phyloP scores from a whole-genome alignment of 2,888 invertebrate genomes.

The Sphaeridia pumilis region DNA sequence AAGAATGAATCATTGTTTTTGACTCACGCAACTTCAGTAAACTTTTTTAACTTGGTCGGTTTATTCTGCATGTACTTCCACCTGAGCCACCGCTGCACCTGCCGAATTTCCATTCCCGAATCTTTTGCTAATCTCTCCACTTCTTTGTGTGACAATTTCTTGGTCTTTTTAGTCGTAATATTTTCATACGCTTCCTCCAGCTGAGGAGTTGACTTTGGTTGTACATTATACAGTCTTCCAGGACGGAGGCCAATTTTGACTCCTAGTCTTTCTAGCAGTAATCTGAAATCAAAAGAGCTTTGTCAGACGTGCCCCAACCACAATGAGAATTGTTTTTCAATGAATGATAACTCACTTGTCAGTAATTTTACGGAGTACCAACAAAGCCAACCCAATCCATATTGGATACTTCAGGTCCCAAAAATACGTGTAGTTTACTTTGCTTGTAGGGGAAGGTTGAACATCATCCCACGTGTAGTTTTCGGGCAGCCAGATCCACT shows the following conservation, averaged over 20 bases:
- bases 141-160: constrained; percentile 2
- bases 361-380: background rate
- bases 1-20: background rate
- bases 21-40: constrained; percentile 64
- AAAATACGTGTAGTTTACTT: constrained; percentile 4
- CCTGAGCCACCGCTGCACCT: constrained; percentile 83
- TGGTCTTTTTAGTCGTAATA: background rate
- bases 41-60: constrained; percentile 76
- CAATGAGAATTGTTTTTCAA: background rate
- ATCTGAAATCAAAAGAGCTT: background rate
- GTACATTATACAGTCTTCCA: background rate
- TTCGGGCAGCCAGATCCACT: constrained; percentile 9
- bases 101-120: constrained; percentile 48
- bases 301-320: background rate
- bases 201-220: background rate
- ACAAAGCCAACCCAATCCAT: constrained; percentile 1
- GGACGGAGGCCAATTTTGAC: constrained; percentile 4
- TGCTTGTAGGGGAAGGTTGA: constrained; percentile 4
- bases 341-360: constrained; percentile 4
- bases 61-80: constrained; percentile 65
- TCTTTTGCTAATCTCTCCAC: constrained; percentile 12
- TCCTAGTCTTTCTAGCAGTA: constrained; percentile 6
- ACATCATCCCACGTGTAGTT: constrained; percentile 10
- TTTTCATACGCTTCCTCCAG: constrained; percentile 1
- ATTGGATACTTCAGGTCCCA: constrained; percentile 9